phyloP scores from a whole-genome alignment of 1,140 invertebrate genomes.

The Drosophila sturtevanti region DNA sequence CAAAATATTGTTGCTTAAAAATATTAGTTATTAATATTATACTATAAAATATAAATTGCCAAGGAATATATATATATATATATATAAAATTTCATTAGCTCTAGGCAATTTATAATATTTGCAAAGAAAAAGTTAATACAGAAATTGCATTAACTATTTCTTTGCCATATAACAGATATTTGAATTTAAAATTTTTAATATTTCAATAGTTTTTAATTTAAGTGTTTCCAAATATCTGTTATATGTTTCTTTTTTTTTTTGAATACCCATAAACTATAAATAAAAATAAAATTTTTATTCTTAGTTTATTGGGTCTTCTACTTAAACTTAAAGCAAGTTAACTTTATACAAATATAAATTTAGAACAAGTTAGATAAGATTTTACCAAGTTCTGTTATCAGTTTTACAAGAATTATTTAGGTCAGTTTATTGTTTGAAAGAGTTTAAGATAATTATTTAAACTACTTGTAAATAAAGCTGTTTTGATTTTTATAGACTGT shows the following conservation, averaged over 20 bases:
- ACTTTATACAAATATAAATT: conserved; percentile 20
- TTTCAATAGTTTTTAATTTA: too few species aligned
- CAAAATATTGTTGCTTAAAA: conserved; percentile 74
- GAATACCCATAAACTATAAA: conserved; percentile 1
- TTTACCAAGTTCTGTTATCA: conserved; percentile 5
- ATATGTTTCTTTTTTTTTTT: not conserved
- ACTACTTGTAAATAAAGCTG: not conserved
- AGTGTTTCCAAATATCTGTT: conserved; percentile 19
- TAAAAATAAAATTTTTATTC: not conserved
- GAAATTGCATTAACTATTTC: not conserved
- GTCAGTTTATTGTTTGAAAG: conserved; percentile 1
- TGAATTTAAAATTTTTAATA: too few species aligned
- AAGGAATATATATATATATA: not conserved
- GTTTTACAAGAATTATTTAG: not conserved
- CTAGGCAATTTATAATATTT: conserved; percentile 14
- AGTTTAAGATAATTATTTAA: not conserved
- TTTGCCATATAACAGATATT: conserved; percentile 26
- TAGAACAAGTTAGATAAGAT: not conserved
- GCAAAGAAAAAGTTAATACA: conserved; percentile 9
- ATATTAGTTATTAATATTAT: conserved; percentile 1
- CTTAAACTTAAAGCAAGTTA: conserved; percentile 10
- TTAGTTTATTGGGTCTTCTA: not conserved
- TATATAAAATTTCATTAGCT: not conserved
- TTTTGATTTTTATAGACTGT: not conserved
- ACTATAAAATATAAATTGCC: conserved; percentile 22